Conservation (phyloP, 2,888 invertebrate genomes). For the Tachina grossa region DNA sequence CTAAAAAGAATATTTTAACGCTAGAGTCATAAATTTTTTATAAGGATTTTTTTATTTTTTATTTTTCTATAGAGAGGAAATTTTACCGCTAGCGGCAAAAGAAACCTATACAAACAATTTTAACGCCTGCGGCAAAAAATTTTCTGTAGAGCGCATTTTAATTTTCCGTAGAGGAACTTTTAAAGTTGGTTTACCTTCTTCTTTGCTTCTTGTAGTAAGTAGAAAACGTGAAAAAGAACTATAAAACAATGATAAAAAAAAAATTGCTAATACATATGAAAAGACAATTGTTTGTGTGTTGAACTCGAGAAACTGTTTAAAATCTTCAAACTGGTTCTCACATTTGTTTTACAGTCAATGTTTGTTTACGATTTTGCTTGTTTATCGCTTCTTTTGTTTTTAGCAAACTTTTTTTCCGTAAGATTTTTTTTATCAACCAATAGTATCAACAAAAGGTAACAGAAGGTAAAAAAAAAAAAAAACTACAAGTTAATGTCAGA, state of each 20-base stretch:
- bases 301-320: slow-evolving; percentile 52
- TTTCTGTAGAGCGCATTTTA: background rate
- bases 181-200: slow-evolving; percentile 9
- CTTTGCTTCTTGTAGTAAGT: background rate
- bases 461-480: slow-evolving; percentile 60
- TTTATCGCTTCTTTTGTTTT: slow-evolving; percentile 1
- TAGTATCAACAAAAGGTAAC: slow-evolving; percentile 52
- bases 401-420: background rate
- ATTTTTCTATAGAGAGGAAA: too few relatives aligned
- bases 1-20: background rate
- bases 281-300: slow-evolving; percentile 51
- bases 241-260: slow-evolving; percentile 9
- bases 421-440: slow-evolving; percentile 7
- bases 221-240: slow-evolving; percentile 1
- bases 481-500: too few relatives aligned
- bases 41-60: too few relatives aligned
- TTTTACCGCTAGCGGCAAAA: background rate
- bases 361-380: slow-evolving; percentile 34
- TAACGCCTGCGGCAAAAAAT: background rate
- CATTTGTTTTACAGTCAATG: slow-evolving; percentile 23
- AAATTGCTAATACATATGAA: slow-evolving; percentile 33
- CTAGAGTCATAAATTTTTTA: background rate
- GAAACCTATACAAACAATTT: background rate
- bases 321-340: slow-evolving; percentile 63
- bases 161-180: background rate